These are phyloP conservation scores for Capromys pilorides DNA, from an alignment of 2,797 vertebrate species.

Conservation along the genomic window DNA sequence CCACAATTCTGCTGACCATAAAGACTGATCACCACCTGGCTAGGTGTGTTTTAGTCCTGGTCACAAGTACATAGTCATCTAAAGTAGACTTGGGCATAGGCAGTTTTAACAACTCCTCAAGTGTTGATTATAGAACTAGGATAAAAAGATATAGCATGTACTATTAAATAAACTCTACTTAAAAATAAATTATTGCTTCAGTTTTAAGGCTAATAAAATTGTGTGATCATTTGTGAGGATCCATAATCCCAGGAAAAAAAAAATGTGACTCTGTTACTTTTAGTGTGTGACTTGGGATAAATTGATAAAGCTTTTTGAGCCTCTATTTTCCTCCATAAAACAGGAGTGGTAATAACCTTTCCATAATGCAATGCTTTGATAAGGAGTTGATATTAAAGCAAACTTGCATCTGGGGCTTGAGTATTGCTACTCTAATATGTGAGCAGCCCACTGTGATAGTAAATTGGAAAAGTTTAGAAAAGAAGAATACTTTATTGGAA, in stretches of 20 bases:
- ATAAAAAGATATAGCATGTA: not conserved
- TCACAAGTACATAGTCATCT: not conserved
- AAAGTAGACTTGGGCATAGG: not conserved
- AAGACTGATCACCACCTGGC: not conserved
- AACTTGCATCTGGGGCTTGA: not conserved
- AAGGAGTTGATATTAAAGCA: not conserved
- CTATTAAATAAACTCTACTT: not conserved
- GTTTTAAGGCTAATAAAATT: conserved; percentile 35
- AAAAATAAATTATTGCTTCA: conserved; percentile 31
- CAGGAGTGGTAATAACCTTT: not conserved
- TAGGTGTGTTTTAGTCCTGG: not conserved
- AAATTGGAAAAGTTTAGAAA: not conserved
- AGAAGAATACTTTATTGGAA: not conserved
- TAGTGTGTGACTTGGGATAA: not conserved
- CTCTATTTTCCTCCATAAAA: not conserved
- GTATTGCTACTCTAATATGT: not conserved
- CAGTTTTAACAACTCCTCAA: not conserved
- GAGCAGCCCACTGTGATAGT: not conserved
- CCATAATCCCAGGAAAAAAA: not conserved
- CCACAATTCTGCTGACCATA: not conserved
- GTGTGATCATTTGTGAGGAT: conserved; percentile 17
- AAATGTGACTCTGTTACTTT: conserved; percentile 18
- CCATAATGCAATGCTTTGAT: not conserved
- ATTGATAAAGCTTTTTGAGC: conserved; percentile 8
- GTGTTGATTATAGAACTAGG: not conserved